A percentile compares a stretch with the other conserved stretches of the same genome.
Evolutionary conservation across 2,888 invertebrate genomes (phyloP).

Genomic region (Hanleya hanleyi): DNA sequence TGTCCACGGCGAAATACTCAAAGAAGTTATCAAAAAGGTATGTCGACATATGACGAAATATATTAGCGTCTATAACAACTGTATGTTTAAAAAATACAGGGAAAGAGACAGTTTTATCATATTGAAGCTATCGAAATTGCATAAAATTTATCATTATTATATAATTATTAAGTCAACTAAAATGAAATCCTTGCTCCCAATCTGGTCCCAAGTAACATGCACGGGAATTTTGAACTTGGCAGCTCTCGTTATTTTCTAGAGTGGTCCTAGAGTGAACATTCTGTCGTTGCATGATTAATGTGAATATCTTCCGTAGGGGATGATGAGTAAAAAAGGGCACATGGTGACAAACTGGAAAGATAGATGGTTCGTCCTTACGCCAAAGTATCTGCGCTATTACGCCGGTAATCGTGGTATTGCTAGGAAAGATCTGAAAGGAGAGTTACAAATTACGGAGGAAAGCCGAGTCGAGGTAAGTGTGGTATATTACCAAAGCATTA

Average conservation of each 20-base stretch:
- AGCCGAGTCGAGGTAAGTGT: conserved; percentile 65
- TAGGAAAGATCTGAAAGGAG: conserved; percentile 82
- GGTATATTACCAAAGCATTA: no score
- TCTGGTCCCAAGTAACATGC: no score
- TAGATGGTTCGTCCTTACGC: conserved; percentile 87
- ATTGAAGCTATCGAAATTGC: no score
- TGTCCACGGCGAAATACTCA: conserved; percentile 37
- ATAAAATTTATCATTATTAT: no score
- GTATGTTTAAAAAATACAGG: not conserved
- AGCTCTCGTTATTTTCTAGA: no score
- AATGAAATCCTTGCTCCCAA: no score
- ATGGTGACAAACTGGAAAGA: conserved; percentile 85
- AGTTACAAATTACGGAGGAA: conserved; percentile 78
- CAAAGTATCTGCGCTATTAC: conserved; percentile 83
- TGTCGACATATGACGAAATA: not conserved
- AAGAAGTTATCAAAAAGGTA: conserved; percentile 48
- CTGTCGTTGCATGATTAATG: no score
- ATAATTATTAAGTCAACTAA: no score
- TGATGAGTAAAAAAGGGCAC: conserved; percentile 83
- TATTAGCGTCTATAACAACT: no score
- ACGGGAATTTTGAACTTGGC: no score
- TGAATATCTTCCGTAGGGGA: no score
- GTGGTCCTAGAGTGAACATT: no score
- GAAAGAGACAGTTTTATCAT: not conserved
- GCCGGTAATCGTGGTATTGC: conserved; percentile 79